These are phyloP conservation scores for Lepus oiostolus DNA, from an alignment of 2,797 vertebrate species.

Conservation along the genomic window DNA sequence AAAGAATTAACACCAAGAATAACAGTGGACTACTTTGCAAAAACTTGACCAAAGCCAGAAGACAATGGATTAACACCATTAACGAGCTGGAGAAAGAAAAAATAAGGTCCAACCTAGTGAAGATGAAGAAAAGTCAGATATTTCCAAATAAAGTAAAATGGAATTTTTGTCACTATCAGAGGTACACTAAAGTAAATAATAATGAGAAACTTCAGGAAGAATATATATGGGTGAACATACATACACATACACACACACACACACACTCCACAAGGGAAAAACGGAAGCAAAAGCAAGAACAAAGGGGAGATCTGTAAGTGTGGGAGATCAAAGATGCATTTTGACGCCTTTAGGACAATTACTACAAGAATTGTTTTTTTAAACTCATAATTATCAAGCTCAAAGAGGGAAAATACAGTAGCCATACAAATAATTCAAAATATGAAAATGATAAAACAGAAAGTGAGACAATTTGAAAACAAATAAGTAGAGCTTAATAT, in stretches of 20 bases:
- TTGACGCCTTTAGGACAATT: neutral
- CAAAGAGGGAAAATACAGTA: neutral
- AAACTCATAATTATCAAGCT: neutral
- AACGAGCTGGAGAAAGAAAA: neutral
- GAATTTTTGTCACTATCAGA: neutral
- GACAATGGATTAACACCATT: neutral
- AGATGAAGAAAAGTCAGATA: neutral
- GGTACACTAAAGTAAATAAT: neutral
- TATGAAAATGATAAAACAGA: neutral
- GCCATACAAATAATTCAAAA: neutral
- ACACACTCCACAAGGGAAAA: neutral
- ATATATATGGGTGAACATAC: neutral
- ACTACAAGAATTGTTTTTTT: neutral
- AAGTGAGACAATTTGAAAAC: neutral
- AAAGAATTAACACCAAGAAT: neutral
- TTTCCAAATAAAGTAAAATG: neutral
- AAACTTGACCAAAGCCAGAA: neutral
- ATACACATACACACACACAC: neutral
- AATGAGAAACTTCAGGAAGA: neutral
- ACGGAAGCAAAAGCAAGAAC: neutral
- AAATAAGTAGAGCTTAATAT: neutral
- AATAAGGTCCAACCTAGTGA: neutral
- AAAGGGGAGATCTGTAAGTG: neutral
- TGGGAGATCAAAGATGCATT: neutral
- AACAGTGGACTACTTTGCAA: neutral